Evolutionary conservation across 2,888 invertebrate genomes (phyloP), one percentile per base, ranked within the genome.

Genomic region (Dendrolimus houi): DNA sequence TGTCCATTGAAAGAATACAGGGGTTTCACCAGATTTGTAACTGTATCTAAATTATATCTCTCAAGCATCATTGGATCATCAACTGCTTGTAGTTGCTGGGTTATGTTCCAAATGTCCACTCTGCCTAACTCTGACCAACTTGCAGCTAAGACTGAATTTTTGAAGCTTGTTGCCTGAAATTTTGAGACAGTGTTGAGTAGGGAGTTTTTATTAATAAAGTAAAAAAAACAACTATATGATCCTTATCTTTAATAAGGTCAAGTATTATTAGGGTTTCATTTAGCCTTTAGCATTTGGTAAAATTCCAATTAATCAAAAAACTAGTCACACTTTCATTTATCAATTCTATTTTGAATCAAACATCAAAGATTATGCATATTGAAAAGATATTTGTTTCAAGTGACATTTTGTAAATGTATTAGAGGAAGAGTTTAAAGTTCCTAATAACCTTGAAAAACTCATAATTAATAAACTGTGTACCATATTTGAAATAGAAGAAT

Each of bases 71-170:
- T 77, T 0, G 94, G 92, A 78, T 95, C 94, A 71, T 98, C 95
- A 0, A 98, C 92, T 10, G 95, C 95, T 79, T 94, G 93, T 14
- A 99, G 72, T 70, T 97, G 96, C 63, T 94, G 92, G 40, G 94
- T 94, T 70, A 99, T 91, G 81, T 99, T 95, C 96, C 97, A 99
- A 62, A 99, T 92, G 74, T 96, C 95, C 0, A 99, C 98, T 69
- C 95, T 93, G 0, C 98, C 98, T 58, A 96, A 87, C 86, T 99
- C 99, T 68, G 99, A 99, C 99, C 99, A 99, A 54, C 96, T 95
- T 1, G 99, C 99, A 55, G 96, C 97, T 64, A 98, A 81, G 2
- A 93, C 91, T 56, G 92, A 93, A 61, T 93, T 93, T 65, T 93
- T 93, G 61, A 94, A 84, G 68, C 87, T 91, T 59, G 93, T 91